phyloP scores from a whole-genome alignment of 2,113 vertebrate species.

The Glaucidium brasilianum region DNA sequence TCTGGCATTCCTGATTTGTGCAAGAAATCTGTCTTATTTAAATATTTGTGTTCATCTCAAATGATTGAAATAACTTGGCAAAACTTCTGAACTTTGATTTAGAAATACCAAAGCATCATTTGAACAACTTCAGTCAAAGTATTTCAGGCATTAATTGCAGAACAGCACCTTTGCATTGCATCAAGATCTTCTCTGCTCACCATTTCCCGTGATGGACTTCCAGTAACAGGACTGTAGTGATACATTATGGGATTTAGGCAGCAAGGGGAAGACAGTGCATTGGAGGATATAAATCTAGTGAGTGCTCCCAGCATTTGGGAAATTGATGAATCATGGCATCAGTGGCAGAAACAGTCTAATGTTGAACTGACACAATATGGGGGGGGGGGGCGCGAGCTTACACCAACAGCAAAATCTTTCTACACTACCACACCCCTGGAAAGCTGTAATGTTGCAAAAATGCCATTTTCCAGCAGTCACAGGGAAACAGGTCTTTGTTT shows the following conservation, averaged over 20 bases:
- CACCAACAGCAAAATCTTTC: neutral
- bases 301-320: neutral
- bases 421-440: neutral
- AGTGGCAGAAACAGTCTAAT: neutral
- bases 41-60: neutral
- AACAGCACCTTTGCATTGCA: neutral
- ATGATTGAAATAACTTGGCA: neutral
- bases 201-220: neutral
- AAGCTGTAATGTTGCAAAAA: neutral
- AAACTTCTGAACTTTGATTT: neutral
- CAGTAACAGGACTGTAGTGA: neutral
- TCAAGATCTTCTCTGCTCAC: neutral
- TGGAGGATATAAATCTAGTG: neutral
- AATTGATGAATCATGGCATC: neutral
- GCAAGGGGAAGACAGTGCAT: neutral
- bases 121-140: neutral
- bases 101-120: neutral
- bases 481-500: neutral
- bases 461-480: neutral
- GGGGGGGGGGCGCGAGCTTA: neutral
- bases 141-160: neutral
- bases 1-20: neutral
- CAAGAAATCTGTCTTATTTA: neutral
- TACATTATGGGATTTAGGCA: neutral
- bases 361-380: neutral